phyloP scores from a whole-genome alignment of 2,113 vertebrate genomes.

The Riparia riparia region DNA sequence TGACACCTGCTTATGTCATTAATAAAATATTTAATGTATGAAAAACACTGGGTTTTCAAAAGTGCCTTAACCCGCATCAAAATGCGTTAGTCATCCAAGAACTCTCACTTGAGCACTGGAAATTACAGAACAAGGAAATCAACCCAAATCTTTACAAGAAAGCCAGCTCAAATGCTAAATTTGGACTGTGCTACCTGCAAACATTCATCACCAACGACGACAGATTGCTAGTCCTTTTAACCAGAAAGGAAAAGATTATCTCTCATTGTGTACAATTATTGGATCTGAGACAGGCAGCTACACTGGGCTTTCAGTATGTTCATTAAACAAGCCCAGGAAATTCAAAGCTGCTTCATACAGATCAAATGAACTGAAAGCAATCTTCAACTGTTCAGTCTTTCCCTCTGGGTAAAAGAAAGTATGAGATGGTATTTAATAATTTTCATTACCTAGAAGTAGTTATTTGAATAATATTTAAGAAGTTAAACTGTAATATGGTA shows the following conservation, averaged over 20 bases:
- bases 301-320: neutral
- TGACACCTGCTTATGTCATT: conserved; percentile 41
- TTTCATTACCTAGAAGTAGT: neutral
- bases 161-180: neutral
- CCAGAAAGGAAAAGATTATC: neutral
- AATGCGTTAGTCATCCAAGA: conserved; percentile 54
- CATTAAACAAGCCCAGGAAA: neutral
- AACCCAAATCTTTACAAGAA: conserved; percentile 1
- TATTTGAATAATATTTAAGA: neutral
- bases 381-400: neutral
- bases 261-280: neutral
- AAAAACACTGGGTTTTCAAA: conserved; percentile 7
- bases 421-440: neutral
- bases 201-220: neutral
- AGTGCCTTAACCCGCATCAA: neutral
- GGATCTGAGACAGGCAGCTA: neutral
- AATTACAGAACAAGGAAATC: conserved; percentile 41
- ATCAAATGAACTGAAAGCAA: neutral
- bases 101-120: conserved; percentile 2
- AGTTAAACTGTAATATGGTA: neutral
- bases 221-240: neutral
- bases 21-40: conserved; percentile 44
- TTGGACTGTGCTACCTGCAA: conserved; percentile 1
- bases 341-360: neutral
- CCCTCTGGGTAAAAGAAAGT: neutral